Evolutionary conservation across 2,797 vertebrate genomes (phyloP), one percentile per base, ranked within the genome.

Genomic region (Sebastes diaconus): DNA sequence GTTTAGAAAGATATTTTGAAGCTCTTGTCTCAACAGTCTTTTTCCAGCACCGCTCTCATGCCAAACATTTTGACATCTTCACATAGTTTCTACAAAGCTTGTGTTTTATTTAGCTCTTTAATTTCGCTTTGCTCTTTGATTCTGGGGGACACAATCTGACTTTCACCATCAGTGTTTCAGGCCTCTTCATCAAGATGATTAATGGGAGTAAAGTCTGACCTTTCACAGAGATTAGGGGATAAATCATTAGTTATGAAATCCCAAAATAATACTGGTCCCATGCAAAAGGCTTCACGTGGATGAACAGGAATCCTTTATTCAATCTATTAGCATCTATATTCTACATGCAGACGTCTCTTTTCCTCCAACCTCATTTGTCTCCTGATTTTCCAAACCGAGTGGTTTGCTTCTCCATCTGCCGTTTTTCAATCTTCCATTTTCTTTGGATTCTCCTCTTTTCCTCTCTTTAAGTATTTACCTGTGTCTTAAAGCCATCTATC

Each of bases 401-500:
- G 27, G 16, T 69, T 74, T 71, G 24, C 57, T 24, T 72, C 71
- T 65, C 30, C 34, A 74, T 83, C 70, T 50, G 46, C 14, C 42
- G 20, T 29, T 42, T 80, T 72, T 60, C 46, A 69, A 66, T 70
- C 73, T 70, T 76, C 66, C 67, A 81, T 84, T 78, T 84, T 46
- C 69, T 85, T 32, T 29, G 46, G 59, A 67, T 69, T 73, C 69
- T 68, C 36, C 12, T 20, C 34, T 18, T 34, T 32, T 5, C 14
- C 46, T 22, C 67, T 71, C 32, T 82, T 77, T 39, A 76, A 83
- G 83, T 86, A 74, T 87, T 83, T 86, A 82, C 82, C 87, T 85
- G 75, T 22, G 55, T 84, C 82, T 85, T 72, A 58, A 77, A 87
- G 61, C 75, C 77, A 85, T 87, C 79, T 34, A 80, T 84, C 86